A percentile compares a stretch with the other conserved stretches of the same genome.
These are phyloP conservation scores for Acropora tenuis DNA, from an alignment of 64 coral and sea anemone genomes.

Conservation along the genomic window DNA sequence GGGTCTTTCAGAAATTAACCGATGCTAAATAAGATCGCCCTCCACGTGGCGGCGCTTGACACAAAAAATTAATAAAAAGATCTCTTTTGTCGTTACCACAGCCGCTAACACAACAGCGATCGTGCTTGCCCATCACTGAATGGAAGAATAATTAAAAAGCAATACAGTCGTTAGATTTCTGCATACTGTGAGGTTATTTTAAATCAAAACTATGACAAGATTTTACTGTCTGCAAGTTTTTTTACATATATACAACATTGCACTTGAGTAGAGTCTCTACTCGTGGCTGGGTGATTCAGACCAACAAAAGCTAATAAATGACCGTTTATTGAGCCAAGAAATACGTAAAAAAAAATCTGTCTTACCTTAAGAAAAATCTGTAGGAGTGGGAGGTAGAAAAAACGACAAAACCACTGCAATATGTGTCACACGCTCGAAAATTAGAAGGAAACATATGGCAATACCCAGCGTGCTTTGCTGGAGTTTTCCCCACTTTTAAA, in stretches of 20 bases:
- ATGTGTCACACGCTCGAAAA: too few relatives aligned
- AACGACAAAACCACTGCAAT: background rate
- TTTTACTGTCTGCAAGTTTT: background rate
- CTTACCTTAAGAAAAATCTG: background rate
- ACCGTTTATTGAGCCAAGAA: conserved; percentile 1
- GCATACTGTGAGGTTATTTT: background rate
- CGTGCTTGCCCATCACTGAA: conserved; percentile 9
- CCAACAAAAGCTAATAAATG: background rate
- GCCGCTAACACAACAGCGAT: conserved; percentile 41
- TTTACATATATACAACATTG: background rate
- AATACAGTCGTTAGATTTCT: conserved; percentile 15
- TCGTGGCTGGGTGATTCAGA: background rate
- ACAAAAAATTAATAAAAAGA: background rate
- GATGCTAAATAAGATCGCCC: conserved; percentile 32
- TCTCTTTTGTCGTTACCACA: conserved; percentile 23
- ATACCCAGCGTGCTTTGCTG: too few relatives aligned
- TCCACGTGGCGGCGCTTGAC: conserved; percentile 20
- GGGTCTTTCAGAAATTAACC: conserved; percentile 34
- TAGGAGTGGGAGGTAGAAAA: background rate
- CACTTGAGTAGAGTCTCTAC: background rate
- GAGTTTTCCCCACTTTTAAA: too few relatives aligned
- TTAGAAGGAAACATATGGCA: too few relatives aligned
- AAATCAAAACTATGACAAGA: conserved; percentile 7
- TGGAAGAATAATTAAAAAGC: conserved; percentile 7
- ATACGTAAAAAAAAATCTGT: background rate